phyloP scores from a whole-genome alignment of 1,140 invertebrate species.

The Lutraria rhynchaena region DNA sequence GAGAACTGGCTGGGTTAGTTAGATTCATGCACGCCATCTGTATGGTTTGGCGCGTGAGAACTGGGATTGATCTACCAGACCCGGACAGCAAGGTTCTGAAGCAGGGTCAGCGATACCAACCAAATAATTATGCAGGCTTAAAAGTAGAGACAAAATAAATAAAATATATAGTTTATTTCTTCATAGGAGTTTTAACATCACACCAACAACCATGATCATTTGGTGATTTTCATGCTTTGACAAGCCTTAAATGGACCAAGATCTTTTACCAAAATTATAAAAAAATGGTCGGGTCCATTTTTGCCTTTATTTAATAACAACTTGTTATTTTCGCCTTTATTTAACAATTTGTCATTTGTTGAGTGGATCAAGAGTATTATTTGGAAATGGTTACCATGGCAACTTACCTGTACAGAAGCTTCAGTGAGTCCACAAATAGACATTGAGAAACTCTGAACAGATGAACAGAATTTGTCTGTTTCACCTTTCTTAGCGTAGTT shows the following conservation, averaged over 20 bases:
- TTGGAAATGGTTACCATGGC: too few relatives aligned
- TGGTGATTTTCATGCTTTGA: too few relatives aligned
- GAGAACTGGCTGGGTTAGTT: constrained; percentile 88
- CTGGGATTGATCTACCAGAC: constrained; percentile 95
- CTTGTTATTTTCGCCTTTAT: too few relatives aligned
- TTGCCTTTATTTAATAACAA: too few relatives aligned
- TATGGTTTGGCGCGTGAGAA: constrained; percentile 94
- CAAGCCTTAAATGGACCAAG: too few relatives aligned
- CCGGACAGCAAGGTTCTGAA: constrained; percentile 94
- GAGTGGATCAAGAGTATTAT: too few relatives aligned
- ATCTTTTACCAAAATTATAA: too few relatives aligned
- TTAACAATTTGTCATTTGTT: too few relatives aligned
- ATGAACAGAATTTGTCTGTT: constrained; percentile 92
- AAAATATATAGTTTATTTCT: too few relatives aligned
- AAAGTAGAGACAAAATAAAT: constrained; percentile 23
- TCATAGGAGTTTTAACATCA: too few relatives aligned
- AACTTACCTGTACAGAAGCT: constrained; percentile 88
- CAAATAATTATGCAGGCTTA: constrained; percentile 95
- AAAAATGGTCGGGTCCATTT: too few relatives aligned
- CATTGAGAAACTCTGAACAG: constrained; percentile 91
- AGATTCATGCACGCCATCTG: constrained; percentile 92
- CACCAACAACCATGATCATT: too few relatives aligned
- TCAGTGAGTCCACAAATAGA: constrained; percentile 96
- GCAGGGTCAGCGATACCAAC: constrained; percentile 95
- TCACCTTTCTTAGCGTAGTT: constrained; percentile 94